phyloP scores from a whole-genome alignment of 2,888 invertebrate species.

The Phaedon cochleariae region DNA sequence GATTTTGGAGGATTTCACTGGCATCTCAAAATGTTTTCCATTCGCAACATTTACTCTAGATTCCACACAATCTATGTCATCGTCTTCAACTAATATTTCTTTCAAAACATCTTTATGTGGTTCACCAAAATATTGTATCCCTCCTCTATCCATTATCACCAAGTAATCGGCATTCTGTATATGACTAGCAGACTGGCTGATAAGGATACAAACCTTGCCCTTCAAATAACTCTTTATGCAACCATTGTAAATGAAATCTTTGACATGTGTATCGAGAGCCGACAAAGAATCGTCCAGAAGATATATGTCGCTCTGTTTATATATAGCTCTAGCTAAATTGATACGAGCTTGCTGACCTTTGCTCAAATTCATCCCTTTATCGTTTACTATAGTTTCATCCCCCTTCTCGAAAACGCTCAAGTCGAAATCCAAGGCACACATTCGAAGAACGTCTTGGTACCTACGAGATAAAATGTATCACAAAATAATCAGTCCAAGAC shows the following conservation, averaged over 20 bases:
- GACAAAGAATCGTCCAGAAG: constrained; percentile 87
- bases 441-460: constrained; percentile 62
- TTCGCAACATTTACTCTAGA: no score
- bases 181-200: constrained; percentile 75
- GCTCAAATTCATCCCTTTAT: constrained; percentile 75
- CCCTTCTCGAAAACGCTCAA: constrained; percentile 77
- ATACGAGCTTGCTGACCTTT: constrained; percentile 88
- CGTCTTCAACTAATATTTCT: constrained; percentile 57
- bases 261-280: constrained; percentile 89
- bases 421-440: constrained; percentile 76
- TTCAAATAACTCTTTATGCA: constrained; percentile 72
- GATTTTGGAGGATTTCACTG: constrained; percentile 37
- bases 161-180: constrained; percentile 62
- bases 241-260: constrained; percentile 83
- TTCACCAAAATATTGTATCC: constrained; percentile 68
- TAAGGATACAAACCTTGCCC: constrained; percentile 74
- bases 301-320: constrained; percentile 83
- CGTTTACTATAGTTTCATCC: constrained; percentile 82
- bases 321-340: constrained; percentile 83
- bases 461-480: constrained; percentile 13
- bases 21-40: constrained; percentile 37
- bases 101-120: constrained; percentile 65
- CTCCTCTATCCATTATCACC: constrained; percentile 57
- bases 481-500: background rate
- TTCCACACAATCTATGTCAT: constrained; percentile 48